Conservation (phyloP, 1,140 invertebrate genomes). For the Mercenaria mercenaria region DNA sequence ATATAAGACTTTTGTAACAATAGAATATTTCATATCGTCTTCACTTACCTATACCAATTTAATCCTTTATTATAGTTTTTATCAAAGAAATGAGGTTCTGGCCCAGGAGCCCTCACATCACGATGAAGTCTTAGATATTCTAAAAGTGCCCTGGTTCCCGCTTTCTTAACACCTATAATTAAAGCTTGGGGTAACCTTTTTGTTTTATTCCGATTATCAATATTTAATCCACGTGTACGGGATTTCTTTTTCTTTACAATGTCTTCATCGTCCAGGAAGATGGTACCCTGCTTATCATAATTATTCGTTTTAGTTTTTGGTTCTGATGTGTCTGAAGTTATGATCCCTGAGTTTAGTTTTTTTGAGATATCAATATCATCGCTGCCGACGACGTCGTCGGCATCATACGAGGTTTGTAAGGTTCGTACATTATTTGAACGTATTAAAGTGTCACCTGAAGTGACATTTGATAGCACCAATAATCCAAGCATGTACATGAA, state of each 20-base stretch:
- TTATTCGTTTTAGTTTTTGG: not conserved
- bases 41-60: slow-evolving; percentile 87
- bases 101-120: slow-evolving; percentile 83
- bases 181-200: slow-evolving; percentile 82
- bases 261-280: slow-evolving; percentile 38
- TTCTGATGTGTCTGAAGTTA: not conserved
- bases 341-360: not conserved
- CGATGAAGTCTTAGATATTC: slow-evolving; percentile 86
- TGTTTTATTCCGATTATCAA: slow-evolving; percentile 4
- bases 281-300: not conserved
- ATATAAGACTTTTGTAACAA: too few relatives aligned
- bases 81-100: slow-evolving; percentile 87
- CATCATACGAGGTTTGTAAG: not conserved
- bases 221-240: not conserved
- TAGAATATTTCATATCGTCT: too few relatives aligned
- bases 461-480: not conserved
- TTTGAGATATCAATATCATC: not conserved
- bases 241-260: not conserved
- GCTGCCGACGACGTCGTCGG: not conserved
- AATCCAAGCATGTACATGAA: slow-evolving; percentile 1
- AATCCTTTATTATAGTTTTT: slow-evolving; percentile 86
- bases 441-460: not conserved
- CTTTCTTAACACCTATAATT: slow-evolving; percentile 87
- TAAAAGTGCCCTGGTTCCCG: slow-evolving; percentile 86
- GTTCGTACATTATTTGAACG: not conserved